Evolutionary conservation across 1,140 invertebrate genomes (phyloP), one percentile per base, ranked within the genome.

Genomic region (Magallana angulata): DNA sequence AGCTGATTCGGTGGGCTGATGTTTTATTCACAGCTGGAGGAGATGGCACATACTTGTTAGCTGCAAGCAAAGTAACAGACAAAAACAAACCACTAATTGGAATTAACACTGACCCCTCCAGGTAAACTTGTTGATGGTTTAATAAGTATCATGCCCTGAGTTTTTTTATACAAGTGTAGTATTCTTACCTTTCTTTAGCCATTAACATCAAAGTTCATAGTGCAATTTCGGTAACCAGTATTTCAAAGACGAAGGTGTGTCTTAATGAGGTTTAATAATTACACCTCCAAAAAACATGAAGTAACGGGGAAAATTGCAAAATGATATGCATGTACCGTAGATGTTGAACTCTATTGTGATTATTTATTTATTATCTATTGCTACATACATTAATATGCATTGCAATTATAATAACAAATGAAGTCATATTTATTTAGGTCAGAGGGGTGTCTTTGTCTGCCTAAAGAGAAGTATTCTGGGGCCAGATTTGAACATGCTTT

Each of bases 11-110:
- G 85, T 99, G 98, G 98, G 98, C 98, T 24, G 99, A 99, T 96
- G 96, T 98, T 64, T 96, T 99, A 84, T 96, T 99, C 16, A 98
- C 98, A 0, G 97, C 98, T 90, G 99, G 99, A 64, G 99, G 99
- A 1, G 99, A 99, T 96, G 99, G 99, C 6, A 99, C 99, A 48
- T 99, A 99, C 95, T 96, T 99, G 57, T 95, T 99, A 81, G 98
- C 98, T 4, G 98, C 99, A 2, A 98, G 97, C 92, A 96, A 97
- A 94, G 97, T 99, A 81, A 93, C 95, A 24, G 95, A 95, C 87
- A 94, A 96, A 90, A 96, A 96, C 85, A 99, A 98, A 93, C 98
- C 98, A 30, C 97, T 99, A 60, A 97, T 99, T 91, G 99, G 99
- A 0, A 97, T 99, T 90, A 99, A 99, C 95, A 99, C 98, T n/a